Percentiles rank a stretch among this genome's conserved stretches.
These are phyloP conservation scores for Diachrysia chrysitis DNA, from an alignment of 2,888 invertebrate genomes.

Conservation along the genomic window DNA sequence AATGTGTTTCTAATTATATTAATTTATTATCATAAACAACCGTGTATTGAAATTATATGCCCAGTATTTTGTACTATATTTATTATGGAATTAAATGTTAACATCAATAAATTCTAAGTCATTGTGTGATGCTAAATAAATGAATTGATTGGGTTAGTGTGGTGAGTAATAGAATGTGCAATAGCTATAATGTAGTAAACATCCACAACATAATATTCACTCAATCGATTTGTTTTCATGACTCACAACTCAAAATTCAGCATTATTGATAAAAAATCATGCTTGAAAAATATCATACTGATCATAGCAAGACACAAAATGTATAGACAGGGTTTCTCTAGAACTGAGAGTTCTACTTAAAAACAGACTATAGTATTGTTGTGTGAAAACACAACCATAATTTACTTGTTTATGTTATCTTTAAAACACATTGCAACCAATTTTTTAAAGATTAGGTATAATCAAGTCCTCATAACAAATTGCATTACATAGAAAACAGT, in stretches of 20 bases:
- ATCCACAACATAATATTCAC: conserved; percentile 19
- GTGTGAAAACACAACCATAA: not conserved
- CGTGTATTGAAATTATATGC: not conserved
- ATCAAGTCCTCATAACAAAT: not conserved
- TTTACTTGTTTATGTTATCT: not conserved
- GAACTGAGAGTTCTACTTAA: not conserved
- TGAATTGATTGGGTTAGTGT: conserved; percentile 8
- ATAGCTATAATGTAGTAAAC: conserved; percentile 21
- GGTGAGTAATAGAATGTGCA: conserved; percentile 21
- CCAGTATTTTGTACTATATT: not conserved
- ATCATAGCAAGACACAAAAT: not conserved
- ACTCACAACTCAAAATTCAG: conserved; percentile 14
- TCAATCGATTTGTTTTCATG: conserved; percentile 16
- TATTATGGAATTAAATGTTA: not conserved
- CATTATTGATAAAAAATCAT: not conserved
- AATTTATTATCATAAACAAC: conserved; percentile 4
- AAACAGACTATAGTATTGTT: not conserved
- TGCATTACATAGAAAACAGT: not conserved
- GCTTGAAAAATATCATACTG: not conserved
- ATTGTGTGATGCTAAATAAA: not conserved
- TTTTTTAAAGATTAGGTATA: not conserved
- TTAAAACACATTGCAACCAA: not conserved
- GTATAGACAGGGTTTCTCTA: not conserved
- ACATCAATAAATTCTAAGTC: not conserved
- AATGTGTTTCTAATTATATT: not conserved